Evolutionary conservation across 2,888 invertebrate genomes (phyloP).

Genomic region (Tolmerus cingulatus): DNA sequence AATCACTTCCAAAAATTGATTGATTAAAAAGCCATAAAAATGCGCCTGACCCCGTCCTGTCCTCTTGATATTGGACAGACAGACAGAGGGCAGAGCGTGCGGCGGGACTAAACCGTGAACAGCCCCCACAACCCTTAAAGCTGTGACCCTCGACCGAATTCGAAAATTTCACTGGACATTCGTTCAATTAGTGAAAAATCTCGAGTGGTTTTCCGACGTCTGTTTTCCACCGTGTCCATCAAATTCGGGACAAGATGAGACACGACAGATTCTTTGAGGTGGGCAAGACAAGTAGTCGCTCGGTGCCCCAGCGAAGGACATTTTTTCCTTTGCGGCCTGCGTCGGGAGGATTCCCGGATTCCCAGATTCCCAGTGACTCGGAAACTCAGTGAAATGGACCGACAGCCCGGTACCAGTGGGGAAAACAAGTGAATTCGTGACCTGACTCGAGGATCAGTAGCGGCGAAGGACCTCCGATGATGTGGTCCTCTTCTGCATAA

Average conservation of each 20-base stretch:
- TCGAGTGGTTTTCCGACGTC: constrained; percentile 34
- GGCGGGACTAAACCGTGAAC: neutral
- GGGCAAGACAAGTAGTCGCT: neutral
- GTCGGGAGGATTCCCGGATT: neutral
- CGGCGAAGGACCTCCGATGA: neutral
- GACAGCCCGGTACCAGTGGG: neutral
- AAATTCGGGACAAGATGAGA: constrained; percentile 23
- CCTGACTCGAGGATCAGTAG: constrained; percentile 8
- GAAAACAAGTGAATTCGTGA: constrained; percentile 37
- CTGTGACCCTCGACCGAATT: neutral
- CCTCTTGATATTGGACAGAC: neutral
- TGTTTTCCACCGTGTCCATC: constrained; percentile 34
- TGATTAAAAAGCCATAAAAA: neutral
- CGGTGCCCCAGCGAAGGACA: neutral
- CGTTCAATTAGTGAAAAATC: constrained; percentile 40
- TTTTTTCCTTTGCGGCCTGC: neutral
- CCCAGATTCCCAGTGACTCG: neutral
- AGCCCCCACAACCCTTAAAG: neutral
- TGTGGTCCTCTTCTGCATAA: neutral
- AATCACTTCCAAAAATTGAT: neutral
- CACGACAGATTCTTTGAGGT: constrained; percentile 22
- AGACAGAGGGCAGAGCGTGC: neutral
- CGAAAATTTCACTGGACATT: neutral
- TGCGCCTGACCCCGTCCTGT: neutral
- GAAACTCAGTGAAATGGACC: constrained; percentile 23